phyloP scores from a whole-genome alignment of 2,113 vertebrate species.

The Benthochromis sp. region DNA sequence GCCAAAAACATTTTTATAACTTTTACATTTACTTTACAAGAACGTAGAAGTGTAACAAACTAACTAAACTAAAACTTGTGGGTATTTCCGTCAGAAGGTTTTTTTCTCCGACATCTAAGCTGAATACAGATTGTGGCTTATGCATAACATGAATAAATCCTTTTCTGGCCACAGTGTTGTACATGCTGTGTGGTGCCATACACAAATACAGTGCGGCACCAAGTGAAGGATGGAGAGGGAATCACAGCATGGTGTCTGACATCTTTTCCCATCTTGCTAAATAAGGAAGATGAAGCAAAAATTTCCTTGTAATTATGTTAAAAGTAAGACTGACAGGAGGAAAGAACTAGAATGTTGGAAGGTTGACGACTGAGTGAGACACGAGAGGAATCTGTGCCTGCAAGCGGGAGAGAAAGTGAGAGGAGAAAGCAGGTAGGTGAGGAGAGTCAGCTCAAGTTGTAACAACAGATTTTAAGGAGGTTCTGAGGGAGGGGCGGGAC shows the following conservation, averaged over 20 bases:
- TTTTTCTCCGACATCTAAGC: not conserved
- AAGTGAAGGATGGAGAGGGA: not conserved
- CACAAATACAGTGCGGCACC: not conserved
- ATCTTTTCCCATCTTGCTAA: not conserved
- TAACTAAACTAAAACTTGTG: not conserved
- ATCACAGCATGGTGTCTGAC: not conserved
- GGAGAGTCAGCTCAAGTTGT: not conserved
- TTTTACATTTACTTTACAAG: not conserved
- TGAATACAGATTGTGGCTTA: not conserved
- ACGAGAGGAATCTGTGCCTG: not conserved
- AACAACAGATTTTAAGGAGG: constrained; percentile 19
- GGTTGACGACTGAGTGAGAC: not conserved
- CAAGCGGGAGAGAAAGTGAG: not conserved
- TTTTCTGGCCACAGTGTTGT: not conserved
- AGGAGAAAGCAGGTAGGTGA: not conserved
- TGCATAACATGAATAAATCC: not conserved
- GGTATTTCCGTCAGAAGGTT: not conserved
- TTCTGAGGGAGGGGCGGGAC: not conserved
- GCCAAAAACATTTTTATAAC: not conserved
- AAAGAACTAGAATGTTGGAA: not conserved
- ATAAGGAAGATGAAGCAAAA: not conserved
- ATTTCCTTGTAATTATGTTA: not conserved
- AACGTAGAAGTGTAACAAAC: not conserved
- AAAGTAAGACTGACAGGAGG: not conserved
- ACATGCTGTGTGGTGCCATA: not conserved